phyloP scores from a whole-genome alignment of 1,140 invertebrate species.

The Tetramorium parvispinum region DNA sequence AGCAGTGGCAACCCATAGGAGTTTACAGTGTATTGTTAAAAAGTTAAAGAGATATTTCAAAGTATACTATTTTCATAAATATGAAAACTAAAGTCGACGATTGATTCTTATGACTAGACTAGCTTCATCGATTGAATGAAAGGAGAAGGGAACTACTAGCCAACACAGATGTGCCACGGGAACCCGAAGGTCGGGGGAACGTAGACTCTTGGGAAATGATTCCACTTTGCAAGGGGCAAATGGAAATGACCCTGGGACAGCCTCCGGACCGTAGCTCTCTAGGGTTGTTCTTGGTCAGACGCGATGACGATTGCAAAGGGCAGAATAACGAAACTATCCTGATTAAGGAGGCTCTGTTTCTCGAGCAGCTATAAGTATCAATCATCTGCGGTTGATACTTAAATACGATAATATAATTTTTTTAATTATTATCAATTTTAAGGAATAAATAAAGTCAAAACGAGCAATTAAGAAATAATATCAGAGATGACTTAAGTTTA shows the following conservation, averaged over 20 bases:
- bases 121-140: slow-evolving; percentile 56
- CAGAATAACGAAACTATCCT: slow-evolving; percentile 59
- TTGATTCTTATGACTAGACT: slow-evolving; percentile 40
- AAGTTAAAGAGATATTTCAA: neutral
- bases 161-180: slow-evolving; percentile 73
- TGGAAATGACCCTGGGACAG: slow-evolving; percentile 84
- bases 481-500: no score
- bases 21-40: no score
- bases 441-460: no score
- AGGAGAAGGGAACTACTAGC: slow-evolving; percentile 49
- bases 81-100: slow-evolving; percentile 10
- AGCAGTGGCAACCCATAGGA: no score
- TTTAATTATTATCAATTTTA: neutral
- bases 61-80: neutral
- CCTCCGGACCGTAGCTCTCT: slow-evolving; percentile 72
- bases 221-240: slow-evolving; percentile 84
- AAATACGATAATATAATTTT: neutral
- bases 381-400: neutral
- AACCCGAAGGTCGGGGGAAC: slow-evolving; percentile 71
- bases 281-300: slow-evolving; percentile 81
- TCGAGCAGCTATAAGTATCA: slow-evolving; percentile 10
- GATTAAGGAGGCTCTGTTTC: slow-evolving; percentile 65
- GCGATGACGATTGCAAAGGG: slow-evolving; percentile 77
- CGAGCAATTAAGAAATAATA: no score
- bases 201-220: slow-evolving; percentile 84